A percentile compares a stretch with the other conserved stretches of the same genome.
These are phyloP conservation scores for Mormyrus lacerda DNA, from an alignment of 2,113 vertebrate genomes.

Conservation along the genomic window DNA sequence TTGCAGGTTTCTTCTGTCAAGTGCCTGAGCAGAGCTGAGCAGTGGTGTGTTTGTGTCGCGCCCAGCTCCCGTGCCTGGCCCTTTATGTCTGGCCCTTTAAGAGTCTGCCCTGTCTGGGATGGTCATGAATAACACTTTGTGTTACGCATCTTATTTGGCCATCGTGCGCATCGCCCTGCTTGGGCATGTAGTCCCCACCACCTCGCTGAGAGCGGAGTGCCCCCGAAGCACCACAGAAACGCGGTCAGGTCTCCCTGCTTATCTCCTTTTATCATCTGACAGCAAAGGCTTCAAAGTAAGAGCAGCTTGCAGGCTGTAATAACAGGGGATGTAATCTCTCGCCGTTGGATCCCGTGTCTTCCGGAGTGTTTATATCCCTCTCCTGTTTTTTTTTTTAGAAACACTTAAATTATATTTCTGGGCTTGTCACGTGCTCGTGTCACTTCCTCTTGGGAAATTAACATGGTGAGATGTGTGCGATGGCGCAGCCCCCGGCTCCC, in stretches of 20 bases:
- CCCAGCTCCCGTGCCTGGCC: not conserved
- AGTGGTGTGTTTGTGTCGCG: not conserved
- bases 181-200: not conserved
- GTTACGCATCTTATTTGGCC: not conserved
- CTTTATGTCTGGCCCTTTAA: not conserved
- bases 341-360: not conserved
- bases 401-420: slow-evolving; percentile 4
- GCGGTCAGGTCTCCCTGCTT: not conserved
- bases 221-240: not conserved
- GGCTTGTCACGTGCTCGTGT: not conserved
- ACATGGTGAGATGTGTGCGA: not conserved
- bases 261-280: not conserved
- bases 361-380: not conserved
- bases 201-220: not conserved
- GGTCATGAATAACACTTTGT: not conserved
- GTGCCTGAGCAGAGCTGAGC: not conserved
- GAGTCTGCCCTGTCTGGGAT: not conserved
- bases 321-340: not conserved
- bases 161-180: not conserved
- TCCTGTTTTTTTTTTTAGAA: not conserved
- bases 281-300: not conserved
- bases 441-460: slow-evolving; percentile 11
- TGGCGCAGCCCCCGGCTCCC: not conserved
- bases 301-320: not conserved
- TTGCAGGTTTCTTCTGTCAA: not conserved